Base-by-base conservation (phyloP, 2,797 vertebrate genomes). In the Philypnodon macrostomus region DNA sequence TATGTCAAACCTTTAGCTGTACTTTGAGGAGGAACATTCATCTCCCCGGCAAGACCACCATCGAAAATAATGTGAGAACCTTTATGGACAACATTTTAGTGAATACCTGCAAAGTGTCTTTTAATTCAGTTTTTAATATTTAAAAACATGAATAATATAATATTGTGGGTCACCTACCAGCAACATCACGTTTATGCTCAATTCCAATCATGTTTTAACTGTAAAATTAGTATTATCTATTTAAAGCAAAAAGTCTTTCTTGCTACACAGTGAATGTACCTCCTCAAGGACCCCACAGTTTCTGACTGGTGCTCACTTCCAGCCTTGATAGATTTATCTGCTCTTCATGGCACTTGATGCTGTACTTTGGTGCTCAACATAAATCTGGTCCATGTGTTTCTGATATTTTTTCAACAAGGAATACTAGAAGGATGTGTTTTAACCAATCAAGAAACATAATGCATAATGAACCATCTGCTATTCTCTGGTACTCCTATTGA, bases 221-320 rank as follows among this genome's bases (percentile, higher is more conserved):
- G 17, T 32, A 18, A 13, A 41, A 4, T 23, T 26, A 8, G 8
- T 21, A 14, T 13, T 30, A 11, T 6, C 15, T 6, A 45, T 29
- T 53, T 13, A 3, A 2, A 48, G 4, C 32, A 48, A 44, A 26
- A 0, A 23, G 34, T 35, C 39, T 29, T 13, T 63, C 68, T 71
- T 68, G 69, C 16, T 15, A 1, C 47, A 13, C 40, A 52, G 56
- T 62, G 46, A 70, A 60, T 5, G 49, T 65, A 78, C 73, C 79
- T 84, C 75, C 74, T 79, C 56, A 12, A 54, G 29, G 58, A 59
- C 58, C 57, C 67, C 66, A 58, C 57, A 63, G 67, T 67, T 70
- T 78, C 73, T 40, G 18, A 85, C 80, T 83, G 90, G 89, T 91
- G 90, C 89, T 91, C 83, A 74, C 73, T 73, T 81, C 64, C 41